Conservation (phyloP, 1,140 invertebrate genomes). For the Lepidurus apus region DNA sequence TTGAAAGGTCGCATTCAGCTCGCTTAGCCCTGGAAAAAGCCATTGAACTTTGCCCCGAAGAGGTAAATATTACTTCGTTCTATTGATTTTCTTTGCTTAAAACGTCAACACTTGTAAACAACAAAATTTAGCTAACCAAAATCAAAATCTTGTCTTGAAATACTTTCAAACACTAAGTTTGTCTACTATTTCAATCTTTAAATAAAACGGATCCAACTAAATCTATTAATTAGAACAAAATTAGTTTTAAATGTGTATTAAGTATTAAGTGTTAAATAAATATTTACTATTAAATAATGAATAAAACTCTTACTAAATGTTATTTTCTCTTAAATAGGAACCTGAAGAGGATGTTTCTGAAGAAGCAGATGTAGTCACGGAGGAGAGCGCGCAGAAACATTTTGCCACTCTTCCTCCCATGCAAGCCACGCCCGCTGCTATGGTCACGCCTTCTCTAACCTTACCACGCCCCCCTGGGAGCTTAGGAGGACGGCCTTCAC, state of each 20-base stretch:
- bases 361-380: constrained; percentile 34
- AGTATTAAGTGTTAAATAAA: no score
- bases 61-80: constrained; percentile 49
- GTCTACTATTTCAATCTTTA: no score
- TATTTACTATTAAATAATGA: no score
- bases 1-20: constrained; percentile 89
- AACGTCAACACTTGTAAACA: no score
- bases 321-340: constrained; percentile 39
- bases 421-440: not conserved
- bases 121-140: no score
- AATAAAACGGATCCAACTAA: no score
- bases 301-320: not conserved
- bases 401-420: not conserved
- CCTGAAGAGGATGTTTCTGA: constrained; percentile 40
- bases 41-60: constrained; percentile 71
- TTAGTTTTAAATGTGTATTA: no score
- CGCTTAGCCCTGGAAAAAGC: constrained; percentile 81
- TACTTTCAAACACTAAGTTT: no score
- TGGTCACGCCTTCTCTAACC: not conserved
- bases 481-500: not conserved
- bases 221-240: no score
- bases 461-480: not conserved
- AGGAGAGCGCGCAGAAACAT: not conserved
- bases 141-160: no score
- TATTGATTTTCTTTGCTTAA: not conserved